Evolutionary conservation across 2,888 invertebrate genomes (phyloP).

Genomic region (Synanthedon vespiformis): DNA sequence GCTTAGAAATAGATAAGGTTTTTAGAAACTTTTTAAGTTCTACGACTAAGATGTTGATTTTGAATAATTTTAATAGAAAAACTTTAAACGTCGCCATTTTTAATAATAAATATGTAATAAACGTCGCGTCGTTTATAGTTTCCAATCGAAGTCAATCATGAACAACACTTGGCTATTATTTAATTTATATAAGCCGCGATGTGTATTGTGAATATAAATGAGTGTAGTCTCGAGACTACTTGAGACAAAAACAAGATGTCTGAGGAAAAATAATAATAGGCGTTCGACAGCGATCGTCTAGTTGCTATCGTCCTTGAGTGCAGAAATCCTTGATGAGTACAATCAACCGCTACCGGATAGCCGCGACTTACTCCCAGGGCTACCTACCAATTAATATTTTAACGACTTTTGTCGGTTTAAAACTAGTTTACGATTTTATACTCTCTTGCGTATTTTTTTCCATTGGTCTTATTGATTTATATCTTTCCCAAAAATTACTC

Average conservation of each 20-base stretch:
- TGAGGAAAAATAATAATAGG: slow-evolving; percentile 63
- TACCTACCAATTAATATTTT: slow-evolving; percentile 56
- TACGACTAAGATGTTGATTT: too few species aligned
- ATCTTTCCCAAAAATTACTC: background rate
- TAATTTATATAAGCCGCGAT: slow-evolving; percentile 61
- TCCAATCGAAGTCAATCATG: slow-evolving; percentile 15
- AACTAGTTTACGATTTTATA: background rate
- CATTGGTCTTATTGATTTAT: background rate
- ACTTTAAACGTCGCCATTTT: too few species aligned
- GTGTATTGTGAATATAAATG: slow-evolving; percentile 68
- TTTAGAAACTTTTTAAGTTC: too few species aligned
- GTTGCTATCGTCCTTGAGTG: slow-evolving; percentile 64
- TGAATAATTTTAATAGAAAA: too few species aligned
- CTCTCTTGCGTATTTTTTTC: background rate
- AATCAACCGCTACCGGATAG: slow-evolving; percentile 69
- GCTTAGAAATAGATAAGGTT: too few species aligned
- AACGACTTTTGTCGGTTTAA: slow-evolving; percentile 16
- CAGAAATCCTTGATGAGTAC: slow-evolving; percentile 70
- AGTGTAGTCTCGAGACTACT: slow-evolving; percentile 13
- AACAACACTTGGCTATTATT: slow-evolving; percentile 40
- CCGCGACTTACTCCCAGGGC: slow-evolving; percentile 50
- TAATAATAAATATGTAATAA: too few species aligned
- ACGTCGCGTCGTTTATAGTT: slow-evolving; percentile 6
- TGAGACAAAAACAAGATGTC: slow-evolving; percentile 63
- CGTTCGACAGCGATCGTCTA: slow-evolving; percentile 59